Conservation (phyloP, 2,113 vertebrate genomes). For the Aspiorhynchus laticeps region DNA sequence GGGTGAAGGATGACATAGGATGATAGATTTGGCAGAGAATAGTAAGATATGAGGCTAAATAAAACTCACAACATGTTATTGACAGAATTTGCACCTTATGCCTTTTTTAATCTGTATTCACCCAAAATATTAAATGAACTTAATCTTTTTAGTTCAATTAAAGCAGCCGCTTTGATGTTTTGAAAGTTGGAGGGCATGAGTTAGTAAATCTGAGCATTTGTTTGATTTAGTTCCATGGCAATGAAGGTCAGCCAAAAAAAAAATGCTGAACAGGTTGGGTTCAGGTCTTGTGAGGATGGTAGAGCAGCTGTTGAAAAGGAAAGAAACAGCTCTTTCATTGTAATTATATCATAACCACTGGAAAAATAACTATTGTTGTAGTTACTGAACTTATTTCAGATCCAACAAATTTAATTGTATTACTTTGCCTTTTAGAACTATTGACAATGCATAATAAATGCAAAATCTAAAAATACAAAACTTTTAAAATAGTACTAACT, state of each 20-base stretch:
- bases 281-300: neutral
- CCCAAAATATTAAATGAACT: neutral
- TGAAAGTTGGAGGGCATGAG: neutral
- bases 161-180: neutral
- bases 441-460: neutral
- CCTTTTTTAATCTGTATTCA: neutral
- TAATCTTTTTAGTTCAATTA: neutral
- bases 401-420: neutral
- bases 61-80: neutral
- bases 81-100: neutral
- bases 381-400: neutral
- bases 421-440: neutral
- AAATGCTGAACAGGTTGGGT: constrained; percentile 13
- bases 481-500: neutral
- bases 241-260: constrained; percentile 1
- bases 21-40: neutral
- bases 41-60: neutral
- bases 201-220: constrained; percentile 6
- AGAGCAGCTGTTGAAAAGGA: neutral
- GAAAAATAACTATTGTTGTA: neutral
- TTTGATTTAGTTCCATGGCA: constrained; percentile 17
- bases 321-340: neutral
- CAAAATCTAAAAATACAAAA: neutral
- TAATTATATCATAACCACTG: neutral
- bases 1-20: neutral